A percentile compares a stretch with the other conserved stretches of the same genome.
phyloP scores from a whole-genome alignment of 2,888 invertebrate genomes.

The Ectemnius cavifrons region DNA sequence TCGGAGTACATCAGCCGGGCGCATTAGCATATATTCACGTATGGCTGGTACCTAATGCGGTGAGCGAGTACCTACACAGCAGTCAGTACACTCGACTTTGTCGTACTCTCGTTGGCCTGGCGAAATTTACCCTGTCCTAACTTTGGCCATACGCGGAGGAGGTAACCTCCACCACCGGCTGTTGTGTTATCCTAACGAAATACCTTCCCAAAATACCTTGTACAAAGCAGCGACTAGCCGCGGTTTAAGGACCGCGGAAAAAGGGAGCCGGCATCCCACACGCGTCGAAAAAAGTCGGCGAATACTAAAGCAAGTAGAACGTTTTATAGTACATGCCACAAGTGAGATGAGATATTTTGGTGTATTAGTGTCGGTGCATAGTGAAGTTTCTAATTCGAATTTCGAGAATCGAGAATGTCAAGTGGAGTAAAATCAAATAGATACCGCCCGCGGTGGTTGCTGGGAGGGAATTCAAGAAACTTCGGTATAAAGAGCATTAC shows the following conservation, averaged over 20 bases:
- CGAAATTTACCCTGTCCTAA: conserved; percentile 41
- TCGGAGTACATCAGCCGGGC: conserved; percentile 44
- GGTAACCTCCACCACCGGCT: conserved; percentile 14
- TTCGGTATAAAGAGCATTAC: conserved; percentile 7
- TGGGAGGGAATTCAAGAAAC: not conserved
- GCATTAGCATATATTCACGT: conserved; percentile 52
- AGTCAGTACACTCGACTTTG: conserved; percentile 41
- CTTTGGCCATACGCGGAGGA: conserved; percentile 27
- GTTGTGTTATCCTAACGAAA: too few species aligned
- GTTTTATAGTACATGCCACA: too few species aligned
- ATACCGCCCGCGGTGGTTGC: not conserved
- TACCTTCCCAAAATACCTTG: too few species aligned
- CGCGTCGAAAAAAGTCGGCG: too few species aligned
- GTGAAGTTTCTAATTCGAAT: too few species aligned
- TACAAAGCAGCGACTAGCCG: too few species aligned
- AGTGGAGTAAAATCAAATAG: not conserved
- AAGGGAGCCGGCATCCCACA: too few species aligned
- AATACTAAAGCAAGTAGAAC: too few species aligned
- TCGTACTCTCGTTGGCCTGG: conserved; percentile 11
- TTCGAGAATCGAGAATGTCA: too few species aligned
- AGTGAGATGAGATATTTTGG: too few species aligned
- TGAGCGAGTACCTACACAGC: conserved; percentile 13
- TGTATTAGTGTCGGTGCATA: too few species aligned
- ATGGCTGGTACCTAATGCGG: conserved; percentile 17
- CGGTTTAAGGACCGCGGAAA: too few species aligned